These are phyloP conservation scores for Drosophila borealis DNA, from an alignment of 2,888 invertebrate species.

Conservation along the genomic window DNA sequence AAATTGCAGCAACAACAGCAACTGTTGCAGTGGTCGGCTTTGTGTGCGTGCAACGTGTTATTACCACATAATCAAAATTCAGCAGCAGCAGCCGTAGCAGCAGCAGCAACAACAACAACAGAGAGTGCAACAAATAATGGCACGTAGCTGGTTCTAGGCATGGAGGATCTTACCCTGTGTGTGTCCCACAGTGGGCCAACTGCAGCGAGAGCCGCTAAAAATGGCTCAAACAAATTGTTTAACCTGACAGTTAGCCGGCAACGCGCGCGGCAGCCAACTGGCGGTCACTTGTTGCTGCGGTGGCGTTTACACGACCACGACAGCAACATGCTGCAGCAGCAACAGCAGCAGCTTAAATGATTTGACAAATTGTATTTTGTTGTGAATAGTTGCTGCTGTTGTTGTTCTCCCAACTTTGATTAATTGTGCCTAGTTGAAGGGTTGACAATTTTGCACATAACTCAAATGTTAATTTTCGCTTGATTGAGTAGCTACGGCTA, in stretches of 20 bases:
- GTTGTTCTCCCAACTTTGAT: constrained; percentile 54
- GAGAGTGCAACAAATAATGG: constrained; percentile 48
- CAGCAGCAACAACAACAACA: constrained; percentile 18
- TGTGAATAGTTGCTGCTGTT: constrained; percentile 64
- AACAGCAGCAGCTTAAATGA: constrained; percentile 57
- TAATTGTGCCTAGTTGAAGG: constrained; percentile 70
- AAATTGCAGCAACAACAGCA: constrained; percentile 48
- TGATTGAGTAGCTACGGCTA: constrained; percentile 14
- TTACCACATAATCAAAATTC: constrained; percentile 81
- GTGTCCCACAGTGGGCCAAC: constrained; percentile 50
- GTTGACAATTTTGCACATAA: constrained; percentile 67
- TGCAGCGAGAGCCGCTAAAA: constrained; percentile 47
- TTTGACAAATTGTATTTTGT: constrained; percentile 79
- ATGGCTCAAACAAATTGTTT: constrained; percentile 81
- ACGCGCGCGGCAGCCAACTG: constrained; percentile 44
- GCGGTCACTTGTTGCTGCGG: constrained; percentile 66
- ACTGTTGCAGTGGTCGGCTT: constrained; percentile 42
- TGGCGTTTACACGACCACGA: constrained; percentile 55
- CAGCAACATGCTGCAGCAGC: constrained; percentile 41
- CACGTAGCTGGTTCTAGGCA: constrained; percentile 54
- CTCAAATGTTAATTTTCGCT: constrained; percentile 58
- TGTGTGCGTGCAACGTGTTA: constrained; percentile 79
- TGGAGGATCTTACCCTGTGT: constrained; percentile 41
- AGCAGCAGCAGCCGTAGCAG: constrained; percentile 39
- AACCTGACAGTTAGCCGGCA: constrained; percentile 76